phyloP scores from a whole-genome alignment of 1,140 invertebrate genomes.

The Polyergus mexicanus region DNA sequence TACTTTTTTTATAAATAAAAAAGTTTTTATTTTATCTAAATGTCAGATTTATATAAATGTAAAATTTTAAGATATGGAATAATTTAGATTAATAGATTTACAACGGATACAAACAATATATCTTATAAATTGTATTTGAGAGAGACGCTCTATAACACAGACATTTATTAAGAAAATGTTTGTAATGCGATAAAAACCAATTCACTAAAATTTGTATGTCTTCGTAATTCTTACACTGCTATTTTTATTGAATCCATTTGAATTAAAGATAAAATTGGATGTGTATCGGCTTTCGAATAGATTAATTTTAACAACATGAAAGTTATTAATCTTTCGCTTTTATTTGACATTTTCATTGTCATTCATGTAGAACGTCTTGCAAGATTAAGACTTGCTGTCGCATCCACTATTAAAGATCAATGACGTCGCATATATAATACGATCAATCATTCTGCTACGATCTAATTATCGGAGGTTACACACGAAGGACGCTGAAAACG shows the following conservation, averaged over 20 bases:
- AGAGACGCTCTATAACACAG: neutral
- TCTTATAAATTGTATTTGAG: constrained; percentile 13
- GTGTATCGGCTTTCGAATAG: neutral
- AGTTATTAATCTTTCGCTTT: constrained; percentile 35
- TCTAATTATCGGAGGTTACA: constrained; percentile 47
- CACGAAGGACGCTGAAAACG: constrained; percentile 32
- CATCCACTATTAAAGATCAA: constrained; percentile 30
- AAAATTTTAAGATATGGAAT: constrained; percentile 28
- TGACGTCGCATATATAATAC: constrained; percentile 27
- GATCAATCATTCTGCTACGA: constrained; percentile 38
- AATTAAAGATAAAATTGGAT: constrained; percentile 4
- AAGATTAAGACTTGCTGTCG: constrained; percentile 34
- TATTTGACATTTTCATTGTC: constrained; percentile 6
- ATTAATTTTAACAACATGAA: constrained; percentile 17
- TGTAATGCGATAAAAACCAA: neutral
- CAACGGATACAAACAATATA: neutral
- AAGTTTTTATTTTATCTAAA: too few species aligned
- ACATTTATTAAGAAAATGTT: constrained; percentile 17
- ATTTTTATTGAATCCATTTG: neutral
- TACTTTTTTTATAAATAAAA: neutral
- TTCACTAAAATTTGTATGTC: constrained; percentile 23
- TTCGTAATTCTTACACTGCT: constrained; percentile 6
- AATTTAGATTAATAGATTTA: constrained; percentile 38
- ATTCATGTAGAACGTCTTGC: neutral
- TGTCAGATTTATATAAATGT: neutral